Evolutionary conservation across 2,113 vertebrate species (phyloP), one percentile per base, ranked within the genome.

Genomic region (Hippopotamus amphibius): DNA sequence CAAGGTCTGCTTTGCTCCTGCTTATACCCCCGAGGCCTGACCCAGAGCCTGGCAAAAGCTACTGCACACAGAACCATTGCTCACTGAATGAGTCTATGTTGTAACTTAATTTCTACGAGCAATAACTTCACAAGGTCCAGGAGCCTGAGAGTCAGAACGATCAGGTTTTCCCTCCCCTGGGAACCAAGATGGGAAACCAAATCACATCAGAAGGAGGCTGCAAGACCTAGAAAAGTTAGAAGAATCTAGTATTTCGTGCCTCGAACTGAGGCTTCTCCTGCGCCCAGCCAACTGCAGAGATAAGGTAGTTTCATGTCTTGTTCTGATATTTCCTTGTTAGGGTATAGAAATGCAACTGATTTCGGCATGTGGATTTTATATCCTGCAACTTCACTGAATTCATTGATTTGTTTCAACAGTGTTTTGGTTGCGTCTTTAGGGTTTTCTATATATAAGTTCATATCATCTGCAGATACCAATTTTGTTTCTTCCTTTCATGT

Each of bases 1-100:
- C 2, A 22, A 41, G 0, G 12, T 7, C 6, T 19, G 11, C 13
- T 33, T 26, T 8, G 13, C 37, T 63, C 10, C 0, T 55, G 53
- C 11, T 46, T n/a, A 0, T 48, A 24, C 69, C 30, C 24, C 5
- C 16, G 37, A 72, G 28, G 7, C 6, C 4, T 41, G 53, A n/a
- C 24, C 30, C 2, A 26, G 37, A 7, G 22, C 33, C 81, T 87
- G 24, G 66, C 13, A 22, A 33, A 50, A 55, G 26, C 30, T 30
- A 1, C 50, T 7, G 15, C 30, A 14, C 24, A 26, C 1, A 15
- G 33, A 43, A 77, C 66, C 14, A 63, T 37, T 26, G 16, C 28
- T 61, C 46, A 48, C 11, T 48, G n/a, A 33, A 11, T 55, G 12
- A 82, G 6, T 24, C 6, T n/a, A 4, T 15, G 41, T 41, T 13